These are phyloP conservation scores for Alectura lathami DNA, from an alignment of 2,113 vertebrate species.

Conservation along the genomic window DNA sequence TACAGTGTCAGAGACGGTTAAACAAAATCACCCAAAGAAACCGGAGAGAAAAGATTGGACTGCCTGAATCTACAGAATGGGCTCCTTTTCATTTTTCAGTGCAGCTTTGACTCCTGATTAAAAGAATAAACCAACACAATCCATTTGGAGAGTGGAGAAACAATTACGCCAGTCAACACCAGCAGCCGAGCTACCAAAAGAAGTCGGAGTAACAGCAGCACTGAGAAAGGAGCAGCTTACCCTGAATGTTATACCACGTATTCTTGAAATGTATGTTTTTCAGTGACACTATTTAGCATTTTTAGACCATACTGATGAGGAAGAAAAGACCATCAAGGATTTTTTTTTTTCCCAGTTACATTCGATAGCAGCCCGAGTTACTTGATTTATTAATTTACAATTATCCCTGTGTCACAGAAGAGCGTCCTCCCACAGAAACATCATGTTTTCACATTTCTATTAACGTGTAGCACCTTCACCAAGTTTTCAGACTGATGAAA, in stretches of 20 bases:
- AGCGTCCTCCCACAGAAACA: background rate
- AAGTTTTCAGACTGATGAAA: background rate
- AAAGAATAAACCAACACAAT: conserved; percentile 24
- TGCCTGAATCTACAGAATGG: background rate
- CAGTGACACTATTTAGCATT: background rate
- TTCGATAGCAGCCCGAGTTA: background rate
- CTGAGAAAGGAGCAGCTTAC: background rate
- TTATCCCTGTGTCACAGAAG: background rate
- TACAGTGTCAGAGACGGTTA: conserved; percentile 5
- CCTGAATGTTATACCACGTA: background rate
- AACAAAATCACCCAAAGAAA: background rate
- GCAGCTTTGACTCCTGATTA: background rate
- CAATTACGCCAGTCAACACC: background rate
- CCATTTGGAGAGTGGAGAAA: background rate
- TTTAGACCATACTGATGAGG: background rate
- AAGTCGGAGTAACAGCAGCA: conserved; percentile 15
- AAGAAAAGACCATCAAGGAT: background rate
- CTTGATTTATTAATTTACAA: background rate
- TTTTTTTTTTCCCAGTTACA: background rate
- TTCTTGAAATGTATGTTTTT: background rate
- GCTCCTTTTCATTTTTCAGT: background rate
- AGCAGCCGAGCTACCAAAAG: background rate
- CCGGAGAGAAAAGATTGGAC: background rate
- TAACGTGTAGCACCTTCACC: background rate
- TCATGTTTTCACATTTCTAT: background rate